Evolutionary conservation across 2,888 invertebrate genomes (phyloP), one percentile per base, ranked within the genome.

Genomic region (Dolichopus griseipennis): DNA sequence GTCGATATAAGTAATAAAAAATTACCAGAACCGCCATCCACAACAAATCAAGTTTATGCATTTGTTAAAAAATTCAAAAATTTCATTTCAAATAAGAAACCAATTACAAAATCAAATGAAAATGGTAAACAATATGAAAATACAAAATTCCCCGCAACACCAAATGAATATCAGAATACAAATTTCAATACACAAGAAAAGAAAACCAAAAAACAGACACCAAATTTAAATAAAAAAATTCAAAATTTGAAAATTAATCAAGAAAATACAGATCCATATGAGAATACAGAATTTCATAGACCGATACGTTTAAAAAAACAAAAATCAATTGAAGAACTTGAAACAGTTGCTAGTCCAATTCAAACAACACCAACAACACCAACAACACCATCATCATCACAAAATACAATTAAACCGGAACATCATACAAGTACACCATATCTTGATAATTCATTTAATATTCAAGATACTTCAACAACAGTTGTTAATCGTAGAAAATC

Each of bases 1-100:
- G 82, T 83, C 34, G 85, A 85, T 70, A 82, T 85, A 72, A 79
- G 80, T 10, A 82, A 84, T 72, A 79, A 79, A n/a, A 83, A 83
- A 66, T 80, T 89, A 61, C 89, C 89, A 1, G 84, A 86, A 65
- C 85, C 86, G 61, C 83, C 83, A 65, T 80, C 82, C 68, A 74
- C 80, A 3, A 80, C 80, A 15, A 83, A 83, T 69, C 86, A 86
- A 63, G 85, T 85, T 64, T 88, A 90, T 79, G 87, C 88, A 0
- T 85, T 90, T 75, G 88, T 90, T 84, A 84, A 85, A 69, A 86
- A 87, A 74, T 83, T 90, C 71, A 86, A 87, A 74, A 84, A 88
- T 70, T 89, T 86, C 73, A 84, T 85, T 78, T 84, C 85, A 1
- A 78, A 68, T 70, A 79, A 79, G 66, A 80, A 80, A 70, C 22